Base-by-base conservation (phyloP, 1,140 invertebrate genomes). In the Drosophila pectinifera region DNA sequence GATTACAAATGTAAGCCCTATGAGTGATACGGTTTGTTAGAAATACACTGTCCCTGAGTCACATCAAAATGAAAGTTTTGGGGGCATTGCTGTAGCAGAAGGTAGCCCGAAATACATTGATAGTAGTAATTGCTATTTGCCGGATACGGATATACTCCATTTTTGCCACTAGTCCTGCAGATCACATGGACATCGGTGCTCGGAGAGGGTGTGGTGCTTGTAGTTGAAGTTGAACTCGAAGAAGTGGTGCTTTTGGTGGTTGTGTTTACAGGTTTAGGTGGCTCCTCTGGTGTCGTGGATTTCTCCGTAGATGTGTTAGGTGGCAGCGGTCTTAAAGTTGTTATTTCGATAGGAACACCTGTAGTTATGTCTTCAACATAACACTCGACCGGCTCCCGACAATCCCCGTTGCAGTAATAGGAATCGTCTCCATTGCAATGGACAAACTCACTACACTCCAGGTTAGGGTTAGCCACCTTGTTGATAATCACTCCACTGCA, bases 351-450 rank as follows among this genome's bases (percentile, higher is more conserved):
- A 1, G 56, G 28, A 34, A 16, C 13, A 5, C 26, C 22, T 22
- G 43, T 53, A 1, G 34, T 61, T 3, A 49, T 26, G 13, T 48
- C 51, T 4, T 59, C 13, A 6, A 1, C 4, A 24, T 80, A 65
- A 42, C 84, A 89, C 16, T 20, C 49, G 3, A 89, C 65, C 0
- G 77, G 41, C 31, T 89, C 77, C 2, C 10, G 24, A 39, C 84
- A 89, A 7, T 84, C 80, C 0, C 69, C 84, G 14, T 89, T 90
- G 53, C 84, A 89, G 26, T 84, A 89, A 34, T 73, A 89, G 1
- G 90, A 91, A 42, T 90, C 68, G 4, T 90, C 80, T 1, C 88
- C 91, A 55, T 91, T 34, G 22, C 91, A 92, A 48, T 79, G 73
- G 6, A 92, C 74, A 16, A 58, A 91, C 4, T 82, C 73, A n/a